These are phyloP conservation scores for Metallyticus violacea DNA, from an alignment of 2,888 invertebrate genomes.

Conservation along the genomic window DNA sequence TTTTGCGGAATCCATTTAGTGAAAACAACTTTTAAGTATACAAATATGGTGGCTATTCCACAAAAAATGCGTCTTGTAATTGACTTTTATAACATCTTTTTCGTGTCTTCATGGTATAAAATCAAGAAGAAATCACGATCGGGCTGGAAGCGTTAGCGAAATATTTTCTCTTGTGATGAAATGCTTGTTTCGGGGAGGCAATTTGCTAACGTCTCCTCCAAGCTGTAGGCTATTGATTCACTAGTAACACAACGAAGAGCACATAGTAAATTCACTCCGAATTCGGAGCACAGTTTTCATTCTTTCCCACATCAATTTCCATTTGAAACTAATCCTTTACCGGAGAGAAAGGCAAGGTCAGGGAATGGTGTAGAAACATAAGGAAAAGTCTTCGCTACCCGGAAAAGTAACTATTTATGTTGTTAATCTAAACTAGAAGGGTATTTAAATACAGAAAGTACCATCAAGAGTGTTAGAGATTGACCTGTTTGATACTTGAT, in stretches of 20 bases:
- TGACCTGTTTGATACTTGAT: no score
- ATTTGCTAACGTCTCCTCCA: neutral
- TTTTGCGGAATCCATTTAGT: no score
- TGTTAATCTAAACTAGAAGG: neutral
- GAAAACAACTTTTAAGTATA: no score
- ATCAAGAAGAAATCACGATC: neutral
- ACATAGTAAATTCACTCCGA: neutral
- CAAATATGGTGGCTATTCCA: no score
- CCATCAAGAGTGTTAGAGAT: neutral
- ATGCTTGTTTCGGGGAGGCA: neutral
- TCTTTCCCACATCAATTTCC: slow-evolving; percentile 8
- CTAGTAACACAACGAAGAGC: neutral
- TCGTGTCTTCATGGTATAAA: no score
- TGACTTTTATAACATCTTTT: no score
- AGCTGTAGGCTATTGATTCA: neutral
- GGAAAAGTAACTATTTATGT: neutral
- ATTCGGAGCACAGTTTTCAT: neutral
- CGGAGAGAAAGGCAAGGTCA: neutral
- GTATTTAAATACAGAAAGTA: neutral
- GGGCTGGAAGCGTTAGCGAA: neutral
- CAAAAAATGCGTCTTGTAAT: no score
- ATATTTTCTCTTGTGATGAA: neutral
- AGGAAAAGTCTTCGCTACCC: neutral
- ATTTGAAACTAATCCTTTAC: slow-evolving; percentile 12
- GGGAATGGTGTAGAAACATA: neutral